Percentiles rank a stretch among this genome's conserved stretches.
phyloP scores from a whole-genome alignment of 2,113 vertebrate species.

The Gallinago paraguaiae region DNA sequence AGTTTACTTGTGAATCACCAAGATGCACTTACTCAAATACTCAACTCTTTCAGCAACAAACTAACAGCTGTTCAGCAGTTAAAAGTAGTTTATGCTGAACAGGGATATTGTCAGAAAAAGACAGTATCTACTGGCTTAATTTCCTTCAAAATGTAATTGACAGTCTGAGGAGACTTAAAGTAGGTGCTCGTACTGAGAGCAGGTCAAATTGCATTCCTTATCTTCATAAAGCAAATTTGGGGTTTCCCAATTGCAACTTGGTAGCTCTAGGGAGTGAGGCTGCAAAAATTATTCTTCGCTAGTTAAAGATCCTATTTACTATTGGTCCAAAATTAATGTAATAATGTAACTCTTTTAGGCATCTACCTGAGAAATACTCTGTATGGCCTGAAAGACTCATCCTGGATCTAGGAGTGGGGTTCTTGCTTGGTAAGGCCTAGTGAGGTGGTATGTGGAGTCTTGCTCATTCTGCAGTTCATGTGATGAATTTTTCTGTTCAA shows the following conservation, averaged over 20 bases:
- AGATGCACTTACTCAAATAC: not conserved
- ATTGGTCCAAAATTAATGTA: not conserved
- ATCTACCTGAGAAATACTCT: not conserved
- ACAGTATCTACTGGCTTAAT: not conserved
- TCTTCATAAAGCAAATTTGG: not conserved
- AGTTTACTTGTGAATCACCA: not conserved
- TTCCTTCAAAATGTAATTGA: not conserved
- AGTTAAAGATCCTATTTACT: not conserved
- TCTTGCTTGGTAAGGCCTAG: not conserved
- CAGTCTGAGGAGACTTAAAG: not conserved
- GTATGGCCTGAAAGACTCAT: not conserved
- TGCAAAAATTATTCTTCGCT: not conserved
- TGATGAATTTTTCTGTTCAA: constrained; percentile 79
- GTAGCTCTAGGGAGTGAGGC: not conserved
- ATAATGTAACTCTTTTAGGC: not conserved
- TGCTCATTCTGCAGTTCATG: constrained; percentile 54
- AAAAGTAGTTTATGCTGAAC: not conserved
- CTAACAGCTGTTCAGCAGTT: not conserved
- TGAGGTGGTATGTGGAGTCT: not conserved
- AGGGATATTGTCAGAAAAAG: not conserved
- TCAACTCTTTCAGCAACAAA: not conserved
- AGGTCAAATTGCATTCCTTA: not conserved
- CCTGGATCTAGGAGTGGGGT: not conserved
- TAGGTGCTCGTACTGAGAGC: not conserved
- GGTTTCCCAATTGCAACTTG: not conserved